Evolutionary conservation across 2,797 vertebrate genomes (phyloP).

Genomic region (Craterocephalus amniculus): DNA sequence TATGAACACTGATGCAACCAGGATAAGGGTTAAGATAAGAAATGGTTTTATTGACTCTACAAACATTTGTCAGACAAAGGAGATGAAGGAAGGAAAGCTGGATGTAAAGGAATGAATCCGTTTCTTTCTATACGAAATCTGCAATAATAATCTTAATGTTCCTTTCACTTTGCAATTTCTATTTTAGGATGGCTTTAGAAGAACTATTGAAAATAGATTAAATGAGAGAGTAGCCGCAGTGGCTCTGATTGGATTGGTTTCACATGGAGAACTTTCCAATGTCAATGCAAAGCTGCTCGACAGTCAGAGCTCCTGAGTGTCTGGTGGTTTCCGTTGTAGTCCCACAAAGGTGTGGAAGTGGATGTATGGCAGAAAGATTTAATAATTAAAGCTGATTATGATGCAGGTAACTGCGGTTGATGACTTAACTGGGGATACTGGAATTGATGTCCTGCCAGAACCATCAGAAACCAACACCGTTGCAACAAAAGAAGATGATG

Average conservation of each 20-base stretch:
- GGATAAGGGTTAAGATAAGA: background rate
- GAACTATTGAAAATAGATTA: background rate
- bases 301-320: conserved; percentile 46
- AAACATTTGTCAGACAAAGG: background rate
- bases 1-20: background rate
- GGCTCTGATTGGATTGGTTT: conserved; percentile 1
- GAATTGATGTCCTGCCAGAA: conserved; percentile 40
- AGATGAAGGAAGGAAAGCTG: background rate
- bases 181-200: conserved; percentile 6
- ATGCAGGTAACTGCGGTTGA: conserved; percentile 81
- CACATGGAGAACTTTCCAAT: background rate
- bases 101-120: background rate
- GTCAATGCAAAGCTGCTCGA: conserved; percentile 4
- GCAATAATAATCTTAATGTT: background rate
- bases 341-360: background rate
- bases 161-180: background rate
- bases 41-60: background rate
- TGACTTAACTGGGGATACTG: conserved; percentile 72
- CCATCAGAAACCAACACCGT: conserved; percentile 34
- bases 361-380: background rate
- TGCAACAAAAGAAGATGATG: conserved; percentile 39
- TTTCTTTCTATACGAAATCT: background rate
- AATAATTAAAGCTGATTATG: conserved; percentile 49
- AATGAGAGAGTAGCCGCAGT: background rate
- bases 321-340: background rate